Percentiles rank a stretch among this genome's conserved stretches.
Conservation (phyloP, 2,888 invertebrate genomes). For the Protophormia terraenovae region DNA sequence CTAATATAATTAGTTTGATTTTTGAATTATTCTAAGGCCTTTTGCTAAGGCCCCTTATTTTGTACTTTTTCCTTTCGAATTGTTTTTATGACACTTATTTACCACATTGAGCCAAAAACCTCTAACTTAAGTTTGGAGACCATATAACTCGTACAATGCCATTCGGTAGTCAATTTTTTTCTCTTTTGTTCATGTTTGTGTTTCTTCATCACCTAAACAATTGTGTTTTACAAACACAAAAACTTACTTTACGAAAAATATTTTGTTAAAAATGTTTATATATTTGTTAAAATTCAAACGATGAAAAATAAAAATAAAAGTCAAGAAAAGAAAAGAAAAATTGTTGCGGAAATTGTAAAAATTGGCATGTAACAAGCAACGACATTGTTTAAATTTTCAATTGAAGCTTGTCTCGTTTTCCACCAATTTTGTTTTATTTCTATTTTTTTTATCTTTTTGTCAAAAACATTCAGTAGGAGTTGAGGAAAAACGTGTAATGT, state of each 20-base stretch:
- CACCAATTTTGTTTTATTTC: not conserved
- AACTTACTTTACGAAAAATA: constrained; percentile 46
- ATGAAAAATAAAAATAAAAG: not conserved
- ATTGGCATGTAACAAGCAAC: constrained; percentile 60
- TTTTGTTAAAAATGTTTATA: not conserved
- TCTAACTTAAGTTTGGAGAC: constrained; percentile 12
- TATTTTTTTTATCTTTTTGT: not conserved
- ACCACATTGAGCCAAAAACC: constrained; percentile 17
- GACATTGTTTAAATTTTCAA: constrained; percentile 56
- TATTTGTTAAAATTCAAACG: not conserved
- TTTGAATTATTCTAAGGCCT: too few relatives aligned
- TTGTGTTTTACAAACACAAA: constrained; percentile 62
- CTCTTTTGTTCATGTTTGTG: too few relatives aligned
- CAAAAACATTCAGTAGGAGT: not conserved
- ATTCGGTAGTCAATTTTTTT: too few relatives aligned
- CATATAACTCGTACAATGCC: constrained; percentile 49
- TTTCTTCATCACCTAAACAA: constrained; percentile 13
- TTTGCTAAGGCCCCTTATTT: too few relatives aligned
- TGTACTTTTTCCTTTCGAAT: not conserved
- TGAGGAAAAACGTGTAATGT: not conserved
- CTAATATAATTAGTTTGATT: too few relatives aligned
- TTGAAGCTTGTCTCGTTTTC: not conserved
- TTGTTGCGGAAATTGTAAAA: constrained; percentile 67
- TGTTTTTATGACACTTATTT: constrained; percentile 18
- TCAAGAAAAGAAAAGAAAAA: constrained; percentile 47